Evolutionary conservation across 2,888 invertebrate species (phyloP), one percentile per base, ranked within the genome.

Genomic region (Spodoptera exigua): DNA sequence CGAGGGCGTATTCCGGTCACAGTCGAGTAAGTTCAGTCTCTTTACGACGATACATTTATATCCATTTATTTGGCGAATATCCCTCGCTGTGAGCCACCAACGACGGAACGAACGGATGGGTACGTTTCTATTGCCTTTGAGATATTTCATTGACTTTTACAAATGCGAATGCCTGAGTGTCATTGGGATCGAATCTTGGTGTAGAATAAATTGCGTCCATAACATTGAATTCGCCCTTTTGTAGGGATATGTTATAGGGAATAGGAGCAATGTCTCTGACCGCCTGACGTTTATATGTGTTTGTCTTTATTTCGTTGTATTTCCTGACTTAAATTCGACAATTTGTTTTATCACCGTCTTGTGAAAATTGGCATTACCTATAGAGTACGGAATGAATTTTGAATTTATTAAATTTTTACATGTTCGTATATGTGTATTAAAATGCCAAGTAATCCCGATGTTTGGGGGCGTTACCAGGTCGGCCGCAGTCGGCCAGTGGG

Each of bases 81-180:
- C 81, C 77, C 76, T 74, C 76, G 80, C 76, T 74, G 77, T 79
- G 76, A 81, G 75, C 76, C 74, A 81, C 74, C 73, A 67, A 63
- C 76, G 74, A 76, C 73, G 79, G 77, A 76, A 76, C 73, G 74
- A 84, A 81, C 81, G 82, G 80, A 83, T 82, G 85, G 83, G 79
- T 84, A 82, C 81, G 74, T 83, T 86, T 83, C 81, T 84, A 86
- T 85, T 83, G 84, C 83, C 80, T 82, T 82, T 81, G 80, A 85
- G 81, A 85, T 84, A 86, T 87, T 84, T 84, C 86, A 85, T 86
- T 85, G 86, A 83, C 84, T 84, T 83, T 84, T 80, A 85, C 81
- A 83, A 83, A 86, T 85, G 79, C 78, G 82, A 79, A 83, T 79
- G 79, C 78, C 77, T 80, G 76, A 77, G 77, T 79, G 76, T 78